Evolutionary conservation across 2,888 invertebrate genomes (phyloP), one percentile per base, ranked within the genome.

Genomic region (Meteorus cinctellus): DNA sequence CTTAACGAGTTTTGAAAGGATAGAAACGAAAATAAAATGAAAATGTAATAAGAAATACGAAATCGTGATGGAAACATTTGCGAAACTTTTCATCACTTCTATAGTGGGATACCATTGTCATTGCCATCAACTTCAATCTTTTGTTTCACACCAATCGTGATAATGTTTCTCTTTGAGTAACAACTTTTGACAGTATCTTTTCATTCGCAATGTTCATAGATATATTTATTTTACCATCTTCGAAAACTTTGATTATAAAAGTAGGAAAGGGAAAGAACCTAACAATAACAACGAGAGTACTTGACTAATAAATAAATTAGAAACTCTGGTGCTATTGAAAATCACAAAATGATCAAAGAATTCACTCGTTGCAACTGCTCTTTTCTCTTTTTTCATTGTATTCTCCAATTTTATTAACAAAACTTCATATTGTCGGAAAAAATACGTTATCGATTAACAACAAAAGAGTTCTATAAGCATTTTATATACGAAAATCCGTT

Each of bases 171-270:
- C 4, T 36, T n/a, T 36, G 6, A 16, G 34, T 19, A 65, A 65
- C 48, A 63, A 55, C 55, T 55, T 55, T 24, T 19, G 19, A 55
- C 24, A 55, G 8, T 55, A 55, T 55, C 19, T 55, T 19, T 24
- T 55, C 55, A 55, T 55, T 55, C 55, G 19, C n/a, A 55, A 19
- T 55, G 55, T 55, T 55, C 55, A 8, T 55, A 48, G 14, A n/a
- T 48, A 1, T 55, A 55, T 8, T 19, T 19, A 5, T 19, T 19
- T 19, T 19, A 2, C 19, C 19, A 19, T 19, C 19, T n/a, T n/a
- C n/a, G 16, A n/a, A 48, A 48, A 48, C 16, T 48, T 48, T 48
- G n/a, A 16, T 8, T 55, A 1, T 48, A 14, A 55, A 55, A 19
- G 4, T 48, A 10, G n/a, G 6, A 55, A 19, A 55, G 1, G 4